A percentile compares a stretch with the other conserved stretches of the same genome.
These are phyloP conservation scores for Petrocephalus microphthalmus DNA, from an alignment of 2,113 vertebrate genomes.

Conservation along the genomic window DNA sequence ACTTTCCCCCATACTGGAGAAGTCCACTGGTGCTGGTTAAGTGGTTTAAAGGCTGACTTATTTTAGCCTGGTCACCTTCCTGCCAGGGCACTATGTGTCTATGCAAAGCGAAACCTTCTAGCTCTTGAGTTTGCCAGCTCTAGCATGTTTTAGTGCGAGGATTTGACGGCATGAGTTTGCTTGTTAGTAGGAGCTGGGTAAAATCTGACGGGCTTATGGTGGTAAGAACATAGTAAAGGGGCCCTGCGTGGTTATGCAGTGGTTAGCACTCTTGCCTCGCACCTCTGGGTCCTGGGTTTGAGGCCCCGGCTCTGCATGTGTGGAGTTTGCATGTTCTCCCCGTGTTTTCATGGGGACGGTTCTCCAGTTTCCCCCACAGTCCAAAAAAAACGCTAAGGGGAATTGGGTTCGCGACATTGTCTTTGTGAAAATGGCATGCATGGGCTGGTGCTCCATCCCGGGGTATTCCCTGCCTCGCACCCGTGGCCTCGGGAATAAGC, in stretches of 20 bases:
- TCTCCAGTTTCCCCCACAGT: background rate
- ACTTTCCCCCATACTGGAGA: background rate
- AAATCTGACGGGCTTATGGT: background rate
- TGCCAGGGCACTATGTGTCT: background rate
- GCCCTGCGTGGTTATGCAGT: background rate
- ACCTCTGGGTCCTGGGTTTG: background rate
- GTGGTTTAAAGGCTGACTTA: background rate
- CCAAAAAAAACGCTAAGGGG: background rate
- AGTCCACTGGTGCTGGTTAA: background rate
- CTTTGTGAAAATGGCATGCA: background rate
- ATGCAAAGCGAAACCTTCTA: background rate
- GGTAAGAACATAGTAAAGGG: background rate
- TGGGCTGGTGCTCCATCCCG: background rate
- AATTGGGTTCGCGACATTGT: background rate
- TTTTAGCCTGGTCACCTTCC: background rate
- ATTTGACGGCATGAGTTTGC: background rate
- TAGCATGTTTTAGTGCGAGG: background rate
- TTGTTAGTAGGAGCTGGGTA: background rate
- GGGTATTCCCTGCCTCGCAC: background rate
- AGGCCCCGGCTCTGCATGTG: background rate
- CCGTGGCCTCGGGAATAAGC: background rate
- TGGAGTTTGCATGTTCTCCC: background rate
- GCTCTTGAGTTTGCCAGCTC: background rate
- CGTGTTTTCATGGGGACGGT: background rate
- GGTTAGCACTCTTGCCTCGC: background rate